phyloP scores from a whole-genome alignment of 1,140 invertebrate species.

The Pollicipes pollicipes region DNA sequence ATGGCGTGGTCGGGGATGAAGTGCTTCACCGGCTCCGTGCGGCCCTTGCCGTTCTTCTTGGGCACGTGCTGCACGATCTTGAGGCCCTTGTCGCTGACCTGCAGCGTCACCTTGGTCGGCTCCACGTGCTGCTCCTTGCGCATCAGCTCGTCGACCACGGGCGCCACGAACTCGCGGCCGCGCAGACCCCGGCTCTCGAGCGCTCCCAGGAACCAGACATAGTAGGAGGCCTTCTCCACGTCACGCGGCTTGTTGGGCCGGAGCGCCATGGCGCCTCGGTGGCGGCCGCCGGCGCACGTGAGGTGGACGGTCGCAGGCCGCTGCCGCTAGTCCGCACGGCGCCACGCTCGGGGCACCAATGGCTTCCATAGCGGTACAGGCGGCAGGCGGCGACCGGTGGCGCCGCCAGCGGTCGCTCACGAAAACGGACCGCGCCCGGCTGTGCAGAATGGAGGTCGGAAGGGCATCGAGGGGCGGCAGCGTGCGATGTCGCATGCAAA shows the following conservation, averaged over 20 bases:
- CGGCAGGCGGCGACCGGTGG: too few species aligned
- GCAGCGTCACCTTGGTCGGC: conserved; percentile 69
- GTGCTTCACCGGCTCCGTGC: conserved; percentile 57
- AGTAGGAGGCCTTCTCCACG: conserved; percentile 88
- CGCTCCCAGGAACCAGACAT: conserved; percentile 93
- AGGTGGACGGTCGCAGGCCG: too few species aligned
- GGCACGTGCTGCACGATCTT: conserved; percentile 67
- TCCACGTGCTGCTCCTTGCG: conserved; percentile 65
- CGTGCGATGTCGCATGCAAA: too few species aligned
- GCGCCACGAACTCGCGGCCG: conserved; percentile 56
- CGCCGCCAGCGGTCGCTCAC: too few species aligned
- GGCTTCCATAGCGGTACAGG: too few species aligned
- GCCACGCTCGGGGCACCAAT: too few species aligned
- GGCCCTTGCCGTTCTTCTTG: conserved; percentile 20
- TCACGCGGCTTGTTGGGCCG: conserved; percentile 22
- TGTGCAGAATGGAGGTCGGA: too few species aligned
- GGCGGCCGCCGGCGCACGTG: too few species aligned
- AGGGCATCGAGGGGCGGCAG: too few species aligned
- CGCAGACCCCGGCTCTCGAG: conserved; percentile 78
- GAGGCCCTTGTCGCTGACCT: conserved; percentile 74
- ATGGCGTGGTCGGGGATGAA: conserved; percentile 86
- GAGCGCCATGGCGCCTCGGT: too few species aligned
- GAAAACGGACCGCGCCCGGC: too few species aligned
- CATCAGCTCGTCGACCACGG: conserved; percentile 64
- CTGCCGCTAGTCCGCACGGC: too few species aligned